phyloP scores from a whole-genome alignment of 1,140 invertebrate species.

The Rhynchophorus ferrugineus region DNA sequence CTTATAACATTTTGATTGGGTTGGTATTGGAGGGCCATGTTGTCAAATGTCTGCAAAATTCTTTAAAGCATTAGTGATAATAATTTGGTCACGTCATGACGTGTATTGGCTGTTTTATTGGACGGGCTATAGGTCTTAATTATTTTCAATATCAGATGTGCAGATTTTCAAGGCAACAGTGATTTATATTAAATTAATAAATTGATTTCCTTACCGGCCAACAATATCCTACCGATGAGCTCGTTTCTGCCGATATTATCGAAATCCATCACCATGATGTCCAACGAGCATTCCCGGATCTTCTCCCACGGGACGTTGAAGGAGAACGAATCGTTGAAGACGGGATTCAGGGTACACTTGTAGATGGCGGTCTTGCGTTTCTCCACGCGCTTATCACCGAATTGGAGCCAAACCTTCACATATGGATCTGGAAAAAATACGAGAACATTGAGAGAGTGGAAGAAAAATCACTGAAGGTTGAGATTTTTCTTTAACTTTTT shows the following conservation, averaged over 20 bases:
- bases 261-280: slow-evolving; percentile 92
- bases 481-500: too few species aligned
- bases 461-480: too few species aligned
- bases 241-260: slow-evolving; percentile 91
- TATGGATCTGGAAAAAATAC: slow-evolving; percentile 73
- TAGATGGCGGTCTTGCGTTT: slow-evolving; percentile 95
- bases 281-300: slow-evolving; percentile 83
- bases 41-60: too few species aligned
- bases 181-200: too few species aligned
- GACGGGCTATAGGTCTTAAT: too few species aligned
- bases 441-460: neutral
- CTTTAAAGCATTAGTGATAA: too few species aligned
- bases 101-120: too few species aligned
- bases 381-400: slow-evolving; percentile 88
- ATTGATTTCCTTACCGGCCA: slow-evolving; percentile 69
- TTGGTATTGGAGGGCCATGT: too few species aligned
- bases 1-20: too few species aligned
- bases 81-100: too few species aligned
- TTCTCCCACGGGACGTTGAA: slow-evolving; percentile 94
- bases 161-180: too few species aligned
- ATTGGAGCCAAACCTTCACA: slow-evolving; percentile 93
- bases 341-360: slow-evolving; percentile 84
- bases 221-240: slow-evolving; percentile 79
- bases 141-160: too few species aligned
- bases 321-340: slow-evolving; percentile 89